Evolutionary conservation across 2,113 vertebrate species (phyloP).

Genomic region (Nibea coibor): DNA sequence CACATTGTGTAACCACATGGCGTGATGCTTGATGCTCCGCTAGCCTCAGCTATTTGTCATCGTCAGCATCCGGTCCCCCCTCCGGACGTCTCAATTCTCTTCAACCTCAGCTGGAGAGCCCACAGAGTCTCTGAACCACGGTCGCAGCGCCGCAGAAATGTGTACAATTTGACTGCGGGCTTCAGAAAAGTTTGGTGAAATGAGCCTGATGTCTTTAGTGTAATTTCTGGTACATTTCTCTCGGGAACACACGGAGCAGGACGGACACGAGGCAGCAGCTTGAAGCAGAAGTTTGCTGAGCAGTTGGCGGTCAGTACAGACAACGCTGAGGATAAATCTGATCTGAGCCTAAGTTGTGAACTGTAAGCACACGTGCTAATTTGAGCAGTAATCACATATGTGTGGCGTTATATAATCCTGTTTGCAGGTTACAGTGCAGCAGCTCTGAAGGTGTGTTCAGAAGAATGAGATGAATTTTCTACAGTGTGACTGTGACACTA

Average conservation of each 20-base stretch:
- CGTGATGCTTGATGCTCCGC: constrained; percentile 57
- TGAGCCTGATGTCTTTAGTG: constrained; percentile 25
- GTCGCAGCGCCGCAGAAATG: constrained; percentile 17
- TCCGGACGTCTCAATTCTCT: constrained; percentile 40
- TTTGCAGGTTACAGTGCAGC: neutral
- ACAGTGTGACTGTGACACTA: too few relatives aligned
- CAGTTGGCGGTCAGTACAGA: neutral
- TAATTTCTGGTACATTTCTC: constrained; percentile 10
- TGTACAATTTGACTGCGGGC: constrained; percentile 24
- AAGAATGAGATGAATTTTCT: neutral
- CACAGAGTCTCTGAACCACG: constrained; percentile 17
- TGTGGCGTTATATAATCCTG: neutral
- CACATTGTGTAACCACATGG: constrained; percentile 58
- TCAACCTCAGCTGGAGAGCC: constrained; percentile 40
- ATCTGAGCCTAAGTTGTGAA: neutral
- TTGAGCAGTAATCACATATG: neutral
- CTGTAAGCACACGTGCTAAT: neutral
- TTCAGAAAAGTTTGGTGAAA: constrained; percentile 33
- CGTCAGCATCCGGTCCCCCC: constrained; percentile 52
- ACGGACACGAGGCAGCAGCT: constrained; percentile 4
- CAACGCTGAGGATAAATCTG: neutral
- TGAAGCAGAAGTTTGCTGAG: neutral
- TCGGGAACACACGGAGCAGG: neutral
- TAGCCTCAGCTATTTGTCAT: constrained; percentile 66
- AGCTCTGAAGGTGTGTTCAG: neutral